Evolutionary conservation across 2,888 invertebrate species (phyloP).

Genomic region (Nematopogon swammerdamellus): DNA sequence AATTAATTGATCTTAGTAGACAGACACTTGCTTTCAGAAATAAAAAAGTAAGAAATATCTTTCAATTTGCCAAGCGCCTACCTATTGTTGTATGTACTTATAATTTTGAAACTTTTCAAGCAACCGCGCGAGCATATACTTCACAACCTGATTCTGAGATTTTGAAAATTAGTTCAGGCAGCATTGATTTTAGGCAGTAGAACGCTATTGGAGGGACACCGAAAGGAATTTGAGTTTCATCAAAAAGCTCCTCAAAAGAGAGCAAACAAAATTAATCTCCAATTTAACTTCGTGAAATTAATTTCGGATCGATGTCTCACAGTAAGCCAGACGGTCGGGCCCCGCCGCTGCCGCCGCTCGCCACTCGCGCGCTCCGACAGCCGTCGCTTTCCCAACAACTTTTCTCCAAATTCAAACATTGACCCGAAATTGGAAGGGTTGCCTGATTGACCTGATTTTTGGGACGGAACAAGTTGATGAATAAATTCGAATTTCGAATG

Average conservation of each 20-base stretch:
- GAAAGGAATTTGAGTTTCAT: not conserved
- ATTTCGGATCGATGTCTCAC: conserved; percentile 43
- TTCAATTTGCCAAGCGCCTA: too few relatives aligned
- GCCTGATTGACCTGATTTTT: not conserved
- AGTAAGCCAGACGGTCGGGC: conserved; percentile 26
- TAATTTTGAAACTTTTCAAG: too few relatives aligned
- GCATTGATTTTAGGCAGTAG: too few relatives aligned
- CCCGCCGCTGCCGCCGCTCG: not conserved
- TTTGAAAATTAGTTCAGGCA: too few relatives aligned
- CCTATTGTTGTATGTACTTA: too few relatives aligned
- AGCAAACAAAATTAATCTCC: conserved; percentile 28
- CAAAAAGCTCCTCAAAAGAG: conserved; percentile 3
- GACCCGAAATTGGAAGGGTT: not conserved
- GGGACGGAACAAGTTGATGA: not conserved
- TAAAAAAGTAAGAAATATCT: too few relatives aligned
- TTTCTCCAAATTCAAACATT: not conserved
- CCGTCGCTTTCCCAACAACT: not conserved
- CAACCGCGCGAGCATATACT: too few relatives aligned
- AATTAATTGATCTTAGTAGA: too few relatives aligned
- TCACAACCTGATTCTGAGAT: too few relatives aligned
- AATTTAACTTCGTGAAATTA: conserved; percentile 54
- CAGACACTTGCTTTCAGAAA: too few relatives aligned
- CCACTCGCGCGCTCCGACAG: not conserved
- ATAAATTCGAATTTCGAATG: too few relatives aligned
- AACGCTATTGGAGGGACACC: too few relatives aligned